Evolutionary conservation across 2,113 vertebrate genomes (phyloP).

Genomic region (Heterotis niloticus): DNA sequence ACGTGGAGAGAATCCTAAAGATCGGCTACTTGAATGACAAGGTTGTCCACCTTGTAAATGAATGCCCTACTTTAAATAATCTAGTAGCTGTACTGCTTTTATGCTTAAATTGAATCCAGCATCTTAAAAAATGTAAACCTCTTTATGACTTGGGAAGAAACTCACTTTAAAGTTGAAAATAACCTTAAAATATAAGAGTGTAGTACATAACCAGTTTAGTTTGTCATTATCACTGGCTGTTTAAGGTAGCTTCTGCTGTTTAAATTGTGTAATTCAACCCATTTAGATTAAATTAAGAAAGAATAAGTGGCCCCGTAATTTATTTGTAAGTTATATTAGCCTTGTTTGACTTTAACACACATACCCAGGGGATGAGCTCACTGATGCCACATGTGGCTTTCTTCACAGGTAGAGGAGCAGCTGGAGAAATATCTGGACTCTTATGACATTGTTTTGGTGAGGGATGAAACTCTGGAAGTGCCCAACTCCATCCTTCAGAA

Average conservation of each 20-base stretch:
- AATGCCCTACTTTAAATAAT: neutral
- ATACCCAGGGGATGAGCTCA: neutral
- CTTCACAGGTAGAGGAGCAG: slow-evolving; percentile 82
- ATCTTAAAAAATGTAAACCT: neutral
- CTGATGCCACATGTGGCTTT: neutral
- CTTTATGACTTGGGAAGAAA: no score
- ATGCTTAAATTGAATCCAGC: neutral
- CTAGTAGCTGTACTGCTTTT: no score
- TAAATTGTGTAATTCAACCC: neutral
- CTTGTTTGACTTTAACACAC: neutral
- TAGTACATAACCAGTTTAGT: no score
- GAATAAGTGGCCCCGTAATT: neutral
- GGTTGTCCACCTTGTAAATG: slow-evolving; percentile 56
- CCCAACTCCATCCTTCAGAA: slow-evolving; percentile 95
- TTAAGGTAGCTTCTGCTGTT: no score
- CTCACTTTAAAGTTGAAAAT: no score
- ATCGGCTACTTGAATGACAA: slow-evolving; percentile 96
- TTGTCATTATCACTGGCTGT: no score
- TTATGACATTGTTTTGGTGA: slow-evolving; percentile 93
- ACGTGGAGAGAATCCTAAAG: slow-evolving; percentile 90
- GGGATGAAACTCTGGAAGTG: slow-evolving; percentile 91
- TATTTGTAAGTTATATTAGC: no score
- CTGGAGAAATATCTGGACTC: slow-evolving; percentile 93
- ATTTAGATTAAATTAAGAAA: neutral
- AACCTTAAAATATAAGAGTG: no score